Evolutionary conservation across 1,140 invertebrate species (phyloP), one percentile per base, ranked within the genome.

Genomic region (Gerris buenoi): DNA sequence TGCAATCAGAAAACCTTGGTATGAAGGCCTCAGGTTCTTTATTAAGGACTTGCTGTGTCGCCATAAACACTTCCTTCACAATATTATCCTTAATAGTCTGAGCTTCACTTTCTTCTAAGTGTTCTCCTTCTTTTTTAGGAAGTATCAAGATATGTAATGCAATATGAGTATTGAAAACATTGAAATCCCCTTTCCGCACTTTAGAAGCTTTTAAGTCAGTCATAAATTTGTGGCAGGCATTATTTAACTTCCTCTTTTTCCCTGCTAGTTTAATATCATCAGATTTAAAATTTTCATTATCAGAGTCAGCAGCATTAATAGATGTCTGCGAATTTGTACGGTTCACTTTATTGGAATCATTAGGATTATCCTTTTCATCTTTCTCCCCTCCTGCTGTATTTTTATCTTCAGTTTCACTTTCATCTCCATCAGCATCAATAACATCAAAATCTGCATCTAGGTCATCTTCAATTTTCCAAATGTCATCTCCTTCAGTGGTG

Each of bases 401-500:
- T 65, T 61, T 57, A 10, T 46, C 18, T 46, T 46, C 33, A 10
- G 5, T 18, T 46, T 69, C 64, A 26, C 25, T 27, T 59, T 66
- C 29, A 13, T 65, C 15, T 64, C 18, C 28, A 63, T 63, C 65
- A 63, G 33, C 61, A 23, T 69, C 62, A 33, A 67, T 62, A 23
- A 67, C 66, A 23, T 60, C 66, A 29, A 62, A 63, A 1, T 62
- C 25, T 27, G 25, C 62, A 25, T 67, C 26, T 25, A 60, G 56
- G n/a, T 62, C 29, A 56, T 67, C 62, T 18, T 60, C 66, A 23
- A 67, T 33, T 62, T 62, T 62, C 23, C 58, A 67, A 33, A 62
- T 67, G n/a, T 67, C 66, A 46, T 46, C 33, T 18, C 5, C 33
- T 46, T 46, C 33, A 10, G 33, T 10, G 18, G 33, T 46, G 33